These are phyloP conservation scores for Falco columbarius DNA, from an alignment of 2,797 vertebrate genomes.

Conservation along the genomic window DNA sequence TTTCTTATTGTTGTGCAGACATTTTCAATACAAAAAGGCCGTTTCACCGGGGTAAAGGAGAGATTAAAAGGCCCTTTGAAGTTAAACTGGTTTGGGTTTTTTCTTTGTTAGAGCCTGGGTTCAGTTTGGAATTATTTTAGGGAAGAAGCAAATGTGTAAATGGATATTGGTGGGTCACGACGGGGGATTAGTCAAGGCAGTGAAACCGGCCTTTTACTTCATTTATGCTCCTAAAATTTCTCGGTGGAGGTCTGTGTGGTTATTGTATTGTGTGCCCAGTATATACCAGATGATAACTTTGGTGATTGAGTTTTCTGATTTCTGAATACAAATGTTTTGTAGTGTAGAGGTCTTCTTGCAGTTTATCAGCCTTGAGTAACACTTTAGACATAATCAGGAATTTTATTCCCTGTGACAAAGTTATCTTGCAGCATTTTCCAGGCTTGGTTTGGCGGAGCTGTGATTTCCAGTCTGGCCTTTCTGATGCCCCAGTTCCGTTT, in stretches of 20 bases:
- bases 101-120: constrained; percentile 37
- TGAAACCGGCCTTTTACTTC: background rate
- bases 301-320: background rate
- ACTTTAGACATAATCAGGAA: background rate
- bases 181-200: background rate
- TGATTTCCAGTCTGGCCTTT: fast-evolving
- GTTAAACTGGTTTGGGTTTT: constrained; percentile 61
- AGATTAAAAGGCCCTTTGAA: constrained; percentile 67
- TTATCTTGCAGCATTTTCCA: background rate
- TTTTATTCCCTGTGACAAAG: background rate
- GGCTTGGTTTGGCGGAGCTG: background rate
- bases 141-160: constrained; percentile 13
- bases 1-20: constrained; percentile 9
- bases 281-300: background rate
- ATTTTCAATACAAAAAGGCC: constrained; percentile 26
- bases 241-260: background rate
- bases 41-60: constrained; percentile 14
- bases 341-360: background rate
- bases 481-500: background rate
- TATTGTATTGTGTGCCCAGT: background rate
- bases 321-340: background rate
- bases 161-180: background rate
- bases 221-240: background rate
- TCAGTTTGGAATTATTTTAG: constrained; percentile 54
- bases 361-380: background rate